Evolutionary conservation across 2,113 vertebrate species (phyloP).

Genomic region (Lagopus muta): DNA sequence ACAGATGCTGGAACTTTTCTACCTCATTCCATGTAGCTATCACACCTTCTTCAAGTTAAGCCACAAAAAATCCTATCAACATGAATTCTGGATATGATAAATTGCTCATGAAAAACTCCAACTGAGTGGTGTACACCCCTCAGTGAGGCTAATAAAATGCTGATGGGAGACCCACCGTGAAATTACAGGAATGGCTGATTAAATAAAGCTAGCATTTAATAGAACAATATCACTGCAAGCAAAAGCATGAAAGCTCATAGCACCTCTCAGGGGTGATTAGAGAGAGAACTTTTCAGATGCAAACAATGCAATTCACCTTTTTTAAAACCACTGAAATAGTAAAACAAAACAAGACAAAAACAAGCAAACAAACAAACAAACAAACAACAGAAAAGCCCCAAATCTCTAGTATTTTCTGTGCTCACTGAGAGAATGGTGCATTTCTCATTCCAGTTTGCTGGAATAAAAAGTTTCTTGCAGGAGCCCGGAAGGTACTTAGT

Average conservation of each 20-base stretch:
- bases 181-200: conserved; percentile 23
- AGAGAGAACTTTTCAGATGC: not conserved
- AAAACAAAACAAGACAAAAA: not conserved
- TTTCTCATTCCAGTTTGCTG: not conserved
- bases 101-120: not conserved
- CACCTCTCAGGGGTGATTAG: not conserved
- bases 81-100: not conserved
- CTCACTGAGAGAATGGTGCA: not conserved
- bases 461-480: not conserved
- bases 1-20: not conserved
- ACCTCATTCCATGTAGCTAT: not conserved
- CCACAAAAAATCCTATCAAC: not conserved
- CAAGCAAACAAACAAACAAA: too few relatives aligned
- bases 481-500: not conserved
- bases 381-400: too few relatives aligned
- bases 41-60: not conserved
- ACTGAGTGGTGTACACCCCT: not conserved
- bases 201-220: conserved; percentile 17
- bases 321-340: not conserved
- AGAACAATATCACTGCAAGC: not conserved
- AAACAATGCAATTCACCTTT: not conserved
- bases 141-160: not conserved
- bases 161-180: not conserved
- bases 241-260: not conserved
- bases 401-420: not conserved